A percentile compares a stretch with the other conserved stretches of the same genome.
Conservation (phyloP, 2,888 invertebrate species). For the Glaucopsyche alexis region DNA sequence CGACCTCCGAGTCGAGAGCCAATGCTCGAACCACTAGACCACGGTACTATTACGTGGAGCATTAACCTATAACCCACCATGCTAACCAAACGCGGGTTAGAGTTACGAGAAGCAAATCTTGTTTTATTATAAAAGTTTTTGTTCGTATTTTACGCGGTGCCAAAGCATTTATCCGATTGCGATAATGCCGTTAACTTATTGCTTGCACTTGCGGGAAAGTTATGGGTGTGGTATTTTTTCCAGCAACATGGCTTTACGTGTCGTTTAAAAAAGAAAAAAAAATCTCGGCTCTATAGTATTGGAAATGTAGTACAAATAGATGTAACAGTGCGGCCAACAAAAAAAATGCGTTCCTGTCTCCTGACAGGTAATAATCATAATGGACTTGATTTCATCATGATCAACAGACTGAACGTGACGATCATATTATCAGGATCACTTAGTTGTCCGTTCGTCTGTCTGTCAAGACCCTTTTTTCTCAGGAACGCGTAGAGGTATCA, state of each 20-base stretch:
- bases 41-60: too few species aligned
- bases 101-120: constrained; percentile 7
- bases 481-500: too few species aligned
- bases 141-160: constrained; percentile 2
- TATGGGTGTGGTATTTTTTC: neutral
- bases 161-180: constrained; percentile 14
- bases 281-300: neutral
- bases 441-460: too few species aligned
- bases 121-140: constrained; percentile 15
- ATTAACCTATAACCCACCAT: too few species aligned
- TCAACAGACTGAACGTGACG: too few species aligned
- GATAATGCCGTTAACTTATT: constrained; percentile 9
- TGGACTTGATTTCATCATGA: too few species aligned
- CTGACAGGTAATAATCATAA: neutral
- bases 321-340: neutral
- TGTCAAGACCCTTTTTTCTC: too few species aligned
- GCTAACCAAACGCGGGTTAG: neutral
- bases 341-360: too few species aligned
- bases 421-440: too few species aligned
- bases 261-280: neutral
- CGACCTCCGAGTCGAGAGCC: too few species aligned
- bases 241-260: neutral
- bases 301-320: neutral
- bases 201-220: constrained; percentile 11
- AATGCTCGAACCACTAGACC: too few species aligned